Conservation (phyloP, 2,888 invertebrate genomes). For the Pheosia tremula region DNA sequence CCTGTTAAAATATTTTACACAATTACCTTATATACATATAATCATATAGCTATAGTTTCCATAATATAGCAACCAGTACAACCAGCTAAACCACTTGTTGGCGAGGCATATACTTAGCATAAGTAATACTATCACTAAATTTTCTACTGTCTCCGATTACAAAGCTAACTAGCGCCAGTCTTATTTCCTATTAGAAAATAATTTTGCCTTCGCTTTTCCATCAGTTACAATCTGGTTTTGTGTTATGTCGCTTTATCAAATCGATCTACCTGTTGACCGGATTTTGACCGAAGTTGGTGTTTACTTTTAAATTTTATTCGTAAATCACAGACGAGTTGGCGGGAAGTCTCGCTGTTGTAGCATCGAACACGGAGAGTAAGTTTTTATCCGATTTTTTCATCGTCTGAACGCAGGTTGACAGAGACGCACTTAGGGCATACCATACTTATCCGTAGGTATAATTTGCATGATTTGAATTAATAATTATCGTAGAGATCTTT, state of each 20-base stretch:
- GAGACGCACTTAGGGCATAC: conserved; percentile 53
- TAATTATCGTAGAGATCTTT: too few relatives aligned
- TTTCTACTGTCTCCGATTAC: too few relatives aligned
- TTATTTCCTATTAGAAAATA: conserved; percentile 24
- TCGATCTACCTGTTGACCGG: conserved; percentile 47
- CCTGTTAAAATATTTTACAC: too few relatives aligned
- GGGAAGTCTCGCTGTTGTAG: conserved; percentile 62
- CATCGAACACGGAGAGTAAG: conserved; percentile 53
- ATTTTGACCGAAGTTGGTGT: conserved; percentile 47
- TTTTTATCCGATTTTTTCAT: conserved; percentile 68
- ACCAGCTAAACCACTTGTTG: too few relatives aligned
- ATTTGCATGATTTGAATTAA: too few relatives aligned
- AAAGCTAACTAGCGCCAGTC: too few relatives aligned
- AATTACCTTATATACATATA: too few relatives aligned
- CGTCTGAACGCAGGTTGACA: conserved; percentile 58
- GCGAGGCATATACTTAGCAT: too few relatives aligned
- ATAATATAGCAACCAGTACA: too few relatives aligned
- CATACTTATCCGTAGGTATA: too few relatives aligned
- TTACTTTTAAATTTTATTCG: conserved; percentile 37
- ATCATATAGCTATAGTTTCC: too few relatives aligned
- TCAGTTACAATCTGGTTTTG: conserved; percentile 8
- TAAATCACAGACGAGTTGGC: conserved; percentile 61
- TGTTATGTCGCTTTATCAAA: conserved; percentile 28
- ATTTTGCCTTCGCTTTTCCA: conserved; percentile 14
- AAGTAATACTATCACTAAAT: too few relatives aligned